Percentiles rank a stretch among this genome's conserved stretches.
Conservation (phyloP, 2,888 invertebrate genomes). For the Lycaena phlaeas region DNA sequence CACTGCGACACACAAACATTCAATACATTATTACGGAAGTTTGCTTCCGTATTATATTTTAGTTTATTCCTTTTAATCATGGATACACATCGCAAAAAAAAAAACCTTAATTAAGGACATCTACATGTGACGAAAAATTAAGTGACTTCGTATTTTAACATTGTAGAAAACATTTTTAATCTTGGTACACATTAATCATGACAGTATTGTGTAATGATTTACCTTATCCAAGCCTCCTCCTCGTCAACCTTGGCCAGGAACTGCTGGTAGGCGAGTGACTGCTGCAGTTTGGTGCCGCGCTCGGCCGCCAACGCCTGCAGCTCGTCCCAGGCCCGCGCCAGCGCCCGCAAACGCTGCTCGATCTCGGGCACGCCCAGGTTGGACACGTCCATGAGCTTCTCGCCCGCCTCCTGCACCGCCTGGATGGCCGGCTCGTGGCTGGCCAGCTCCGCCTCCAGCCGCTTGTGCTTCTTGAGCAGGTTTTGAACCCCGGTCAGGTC, state of each 20-base stretch:
- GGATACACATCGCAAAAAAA: no score
- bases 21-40: background rate
- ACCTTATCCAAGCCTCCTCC: constrained; percentile 98
- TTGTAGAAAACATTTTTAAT: no score
- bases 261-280: constrained; percentile 97
- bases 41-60: no score
- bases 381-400: constrained; percentile 94
- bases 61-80: no score
- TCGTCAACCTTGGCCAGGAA: constrained; percentile 98
- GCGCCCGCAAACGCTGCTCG: constrained; percentile 85
- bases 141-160: no score
- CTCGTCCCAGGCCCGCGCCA: constrained; percentile 92
- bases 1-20: constrained; percentile 54
- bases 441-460: constrained; percentile 97
- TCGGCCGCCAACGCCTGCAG: constrained; percentile 89
- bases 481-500: constrained; percentile 99
- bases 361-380: constrained; percentile 94
- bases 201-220: background rate
- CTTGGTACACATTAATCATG: no score
- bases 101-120: no score
- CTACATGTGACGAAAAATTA: no score
- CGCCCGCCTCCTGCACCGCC: constrained; percentile 82
- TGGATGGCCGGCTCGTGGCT: constrained; percentile 98
- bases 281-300: constrained; percentile 94
- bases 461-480: constrained; percentile 98